Conservation (phyloP, 2,888 invertebrate genomes). For the Frankliniella intonsa region DNA sequence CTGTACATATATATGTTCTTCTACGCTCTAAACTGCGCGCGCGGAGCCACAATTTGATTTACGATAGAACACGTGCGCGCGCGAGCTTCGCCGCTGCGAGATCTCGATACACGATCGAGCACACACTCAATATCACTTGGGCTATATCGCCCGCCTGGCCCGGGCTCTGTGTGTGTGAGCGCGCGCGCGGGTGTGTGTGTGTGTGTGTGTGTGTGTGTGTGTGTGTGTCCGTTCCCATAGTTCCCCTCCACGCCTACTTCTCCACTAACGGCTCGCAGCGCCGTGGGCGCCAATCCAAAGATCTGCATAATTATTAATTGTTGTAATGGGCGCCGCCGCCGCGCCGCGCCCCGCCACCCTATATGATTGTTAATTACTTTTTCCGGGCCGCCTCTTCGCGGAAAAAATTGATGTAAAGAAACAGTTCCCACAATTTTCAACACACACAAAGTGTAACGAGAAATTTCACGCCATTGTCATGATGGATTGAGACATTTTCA, state of each 20-base stretch:
- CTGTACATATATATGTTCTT: too few species aligned
- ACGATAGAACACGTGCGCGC: neutral
- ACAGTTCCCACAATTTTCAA: too few species aligned
- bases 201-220: neutral
- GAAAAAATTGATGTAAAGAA: too few species aligned
- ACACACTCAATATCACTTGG: slow-evolving; percentile 27
- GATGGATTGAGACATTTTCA: too few species aligned
- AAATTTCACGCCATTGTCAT: too few species aligned
- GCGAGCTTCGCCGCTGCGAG: neutral
- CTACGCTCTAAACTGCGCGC: neutral
- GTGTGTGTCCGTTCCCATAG: slow-evolving; percentile 38
- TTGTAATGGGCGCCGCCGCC: neutral
- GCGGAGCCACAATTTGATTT: neutral
- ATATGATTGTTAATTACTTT: neutral
- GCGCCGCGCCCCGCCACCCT: neutral
- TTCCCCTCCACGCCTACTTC: slow-evolving; percentile 35
- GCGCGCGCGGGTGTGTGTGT: too few species aligned
- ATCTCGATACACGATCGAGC: slow-evolving; percentile 29
- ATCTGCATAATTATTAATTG: slow-evolving; percentile 27
- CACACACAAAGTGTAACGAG: too few species aligned
- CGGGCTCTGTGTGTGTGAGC: too few species aligned
- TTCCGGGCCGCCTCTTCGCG: too few species aligned
- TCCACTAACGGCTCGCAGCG: slow-evolving; percentile 36
- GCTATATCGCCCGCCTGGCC: too few species aligned
- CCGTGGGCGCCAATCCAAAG: slow-evolving; percentile 41